Evolutionary conservation across 1,140 invertebrate species (phyloP).

Genomic region (Centruroides sculpturatus): DNA sequence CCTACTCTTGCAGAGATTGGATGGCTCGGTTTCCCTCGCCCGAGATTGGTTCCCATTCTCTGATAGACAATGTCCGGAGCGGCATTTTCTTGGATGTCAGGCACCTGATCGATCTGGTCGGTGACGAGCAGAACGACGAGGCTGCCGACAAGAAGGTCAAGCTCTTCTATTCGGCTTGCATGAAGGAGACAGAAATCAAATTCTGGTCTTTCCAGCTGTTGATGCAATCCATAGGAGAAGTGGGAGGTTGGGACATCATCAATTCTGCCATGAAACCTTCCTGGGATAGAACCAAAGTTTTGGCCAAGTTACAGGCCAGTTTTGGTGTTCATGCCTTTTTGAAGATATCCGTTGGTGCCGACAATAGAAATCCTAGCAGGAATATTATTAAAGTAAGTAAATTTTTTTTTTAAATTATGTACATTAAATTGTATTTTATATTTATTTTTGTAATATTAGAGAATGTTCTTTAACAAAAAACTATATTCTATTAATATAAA

Average conservation of each 20-base stretch:
- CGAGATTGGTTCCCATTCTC: conserved; percentile 9
- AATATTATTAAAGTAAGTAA: conserved; percentile 34
- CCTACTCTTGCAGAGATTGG: conserved; percentile 42
- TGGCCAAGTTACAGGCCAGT: conserved; percentile 31
- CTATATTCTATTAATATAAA: too few species aligned
- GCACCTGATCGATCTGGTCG: conserved; percentile 13
- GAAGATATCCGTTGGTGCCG: conserved; percentile 34
- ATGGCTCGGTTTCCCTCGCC: conserved; percentile 24
- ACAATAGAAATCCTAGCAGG: conserved; percentile 27
- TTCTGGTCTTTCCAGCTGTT: conserved; percentile 13
- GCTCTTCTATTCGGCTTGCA: conserved; percentile 18
- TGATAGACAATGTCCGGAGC: neutral
- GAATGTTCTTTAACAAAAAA: too few species aligned
- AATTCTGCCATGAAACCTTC: neutral
- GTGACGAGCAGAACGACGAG: conserved; percentile 8
- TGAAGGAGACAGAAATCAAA: conserved; percentile 15
- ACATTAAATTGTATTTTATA: neutral
- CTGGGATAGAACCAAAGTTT: conserved; percentile 17
- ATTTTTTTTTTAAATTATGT: conserved; percentile 3
- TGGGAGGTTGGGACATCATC: conserved; percentile 13
- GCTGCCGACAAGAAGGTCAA: conserved; percentile 15
- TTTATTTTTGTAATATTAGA: too few species aligned
- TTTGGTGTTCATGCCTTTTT: conserved; percentile 36
- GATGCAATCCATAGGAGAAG: conserved; percentile 16
- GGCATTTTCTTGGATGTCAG: conserved; percentile 8